A percentile compares a stretch with the other conserved stretches of the same genome.
Conservation (phyloP, 64 coral and sea anemone species). For the Hydrozoanthus tunicans region DNA sequence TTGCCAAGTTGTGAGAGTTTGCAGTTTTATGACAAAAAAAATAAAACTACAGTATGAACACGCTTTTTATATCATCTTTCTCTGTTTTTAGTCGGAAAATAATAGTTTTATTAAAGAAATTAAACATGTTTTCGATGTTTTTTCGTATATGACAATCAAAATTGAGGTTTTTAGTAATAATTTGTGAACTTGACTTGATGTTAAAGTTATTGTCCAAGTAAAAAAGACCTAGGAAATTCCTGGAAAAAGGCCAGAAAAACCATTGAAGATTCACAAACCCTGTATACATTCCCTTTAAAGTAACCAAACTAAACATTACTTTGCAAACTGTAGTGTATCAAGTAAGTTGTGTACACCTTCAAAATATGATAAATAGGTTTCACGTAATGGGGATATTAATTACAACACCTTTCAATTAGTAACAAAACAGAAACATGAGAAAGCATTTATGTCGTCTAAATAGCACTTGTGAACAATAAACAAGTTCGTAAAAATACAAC, state of each 20-base stretch:
- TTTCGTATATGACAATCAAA: neutral
- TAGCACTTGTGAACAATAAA: conserved; percentile 24
- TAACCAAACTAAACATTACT: conserved; percentile 27
- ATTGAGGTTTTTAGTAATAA: neutral
- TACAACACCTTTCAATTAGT: conserved; percentile 13
- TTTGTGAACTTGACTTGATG: neutral
- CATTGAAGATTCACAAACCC: conserved; percentile 13
- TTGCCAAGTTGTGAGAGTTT: too few relatives aligned
- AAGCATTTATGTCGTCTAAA: conserved; percentile 22
- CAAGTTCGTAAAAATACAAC: conserved; percentile 24
- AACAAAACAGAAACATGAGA: conserved; percentile 21
- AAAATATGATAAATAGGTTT: conserved; percentile 1
- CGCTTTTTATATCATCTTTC: too few relatives aligned
- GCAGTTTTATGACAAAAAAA: too few relatives aligned
- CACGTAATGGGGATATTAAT: neutral
- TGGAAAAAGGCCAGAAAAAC: neutral
- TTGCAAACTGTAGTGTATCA: conserved; percentile 13
- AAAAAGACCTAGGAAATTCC: neutral
- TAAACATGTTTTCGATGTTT: too few relatives aligned
- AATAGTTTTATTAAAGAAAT: too few relatives aligned
- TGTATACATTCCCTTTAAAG: conserved; percentile 12
- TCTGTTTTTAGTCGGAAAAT: too few relatives aligned
- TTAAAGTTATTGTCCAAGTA: neutral
- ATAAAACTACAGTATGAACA: too few relatives aligned
- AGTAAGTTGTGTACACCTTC: neutral